Evolutionary conservation across 2,797 vertebrate species (phyloP).

Genomic region (Pelochelys cantorii): DNA sequence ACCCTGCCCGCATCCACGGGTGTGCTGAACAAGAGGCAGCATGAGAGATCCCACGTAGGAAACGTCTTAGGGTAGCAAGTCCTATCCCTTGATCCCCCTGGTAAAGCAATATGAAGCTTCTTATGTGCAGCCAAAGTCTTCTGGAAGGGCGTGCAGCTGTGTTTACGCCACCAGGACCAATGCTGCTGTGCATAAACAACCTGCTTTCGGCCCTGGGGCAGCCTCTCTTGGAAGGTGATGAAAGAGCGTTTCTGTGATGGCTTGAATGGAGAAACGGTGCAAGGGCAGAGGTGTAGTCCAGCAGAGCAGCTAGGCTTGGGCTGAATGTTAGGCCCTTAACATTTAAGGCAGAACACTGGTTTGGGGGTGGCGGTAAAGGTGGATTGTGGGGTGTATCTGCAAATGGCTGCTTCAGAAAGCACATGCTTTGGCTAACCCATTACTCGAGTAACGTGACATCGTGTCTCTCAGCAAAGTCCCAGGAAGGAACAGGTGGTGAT

Average conservation of each 20-base stretch:
- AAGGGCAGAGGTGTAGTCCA: neutral
- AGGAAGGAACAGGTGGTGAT: conserved; percentile 8
- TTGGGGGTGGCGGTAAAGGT: neutral
- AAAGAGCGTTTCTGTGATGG: conserved; percentile 23
- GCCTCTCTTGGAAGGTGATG: conserved; percentile 32
- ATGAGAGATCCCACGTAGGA: neutral
- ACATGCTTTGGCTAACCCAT: neutral
- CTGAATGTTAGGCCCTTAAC: neutral
- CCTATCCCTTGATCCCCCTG: neutral
- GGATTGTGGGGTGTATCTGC: neutral
- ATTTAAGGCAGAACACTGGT: neutral
- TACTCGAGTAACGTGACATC: conserved; percentile 36
- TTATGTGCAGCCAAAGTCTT: fast-evolving
- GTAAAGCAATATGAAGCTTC: neutral
- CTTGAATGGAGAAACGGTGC: conserved; percentile 29
- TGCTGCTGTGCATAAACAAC: neutral
- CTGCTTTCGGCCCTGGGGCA: neutral
- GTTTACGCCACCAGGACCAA: fast-evolving
- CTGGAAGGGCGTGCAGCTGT: neutral
- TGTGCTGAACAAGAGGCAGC: neutral
- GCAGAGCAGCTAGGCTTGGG: neutral
- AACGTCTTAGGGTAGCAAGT: neutral
- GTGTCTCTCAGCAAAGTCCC: conserved; percentile 28
- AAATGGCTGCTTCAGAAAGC: conserved; percentile 48
- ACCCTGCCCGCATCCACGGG: neutral